Percentiles rank a stretch among this genome's conserved stretches.
Conservation (phyloP, 2,797 vertebrate species). For the Sciurus vulgaris region DNA sequence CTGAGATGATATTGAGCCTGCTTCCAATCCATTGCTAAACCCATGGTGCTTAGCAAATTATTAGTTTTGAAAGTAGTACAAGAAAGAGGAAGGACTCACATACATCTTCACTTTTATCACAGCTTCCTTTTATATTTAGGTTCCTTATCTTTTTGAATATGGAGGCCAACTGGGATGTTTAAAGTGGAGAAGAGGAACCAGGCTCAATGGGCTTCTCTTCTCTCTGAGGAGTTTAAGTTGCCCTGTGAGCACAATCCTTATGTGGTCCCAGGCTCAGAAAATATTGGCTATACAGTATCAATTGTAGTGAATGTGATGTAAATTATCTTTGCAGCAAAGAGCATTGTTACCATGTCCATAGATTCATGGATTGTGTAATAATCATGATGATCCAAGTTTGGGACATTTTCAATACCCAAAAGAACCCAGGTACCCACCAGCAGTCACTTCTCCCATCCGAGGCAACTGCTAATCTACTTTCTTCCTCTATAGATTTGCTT, state of each 20-base stretch:
- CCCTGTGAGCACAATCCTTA: not conserved
- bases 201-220: not conserved
- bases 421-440: not conserved
- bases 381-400: not conserved
- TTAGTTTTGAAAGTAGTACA: not conserved
- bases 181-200: not conserved
- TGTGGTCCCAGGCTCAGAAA: not conserved
- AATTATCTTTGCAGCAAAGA: not conserved
- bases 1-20: conserved; percentile 23
- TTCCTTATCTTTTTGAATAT: not conserved
- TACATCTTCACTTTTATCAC: not conserved
- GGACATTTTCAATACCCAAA: not conserved
- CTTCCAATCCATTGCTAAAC: not conserved
- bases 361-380: not conserved
- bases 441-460: not conserved
- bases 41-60: not conserved
- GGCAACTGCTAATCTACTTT: not conserved
- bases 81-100: not conserved
- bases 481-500: not conserved
- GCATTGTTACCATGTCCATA: not conserved
- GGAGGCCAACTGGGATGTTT: not conserved
- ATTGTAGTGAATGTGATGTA: not conserved
- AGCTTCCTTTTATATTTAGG: conserved; percentile 8
- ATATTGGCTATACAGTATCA: not conserved
- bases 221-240: not conserved